Base-by-base conservation (phyloP, 2,797 vertebrate genomes). In the Etheostoma nigrum region DNA sequence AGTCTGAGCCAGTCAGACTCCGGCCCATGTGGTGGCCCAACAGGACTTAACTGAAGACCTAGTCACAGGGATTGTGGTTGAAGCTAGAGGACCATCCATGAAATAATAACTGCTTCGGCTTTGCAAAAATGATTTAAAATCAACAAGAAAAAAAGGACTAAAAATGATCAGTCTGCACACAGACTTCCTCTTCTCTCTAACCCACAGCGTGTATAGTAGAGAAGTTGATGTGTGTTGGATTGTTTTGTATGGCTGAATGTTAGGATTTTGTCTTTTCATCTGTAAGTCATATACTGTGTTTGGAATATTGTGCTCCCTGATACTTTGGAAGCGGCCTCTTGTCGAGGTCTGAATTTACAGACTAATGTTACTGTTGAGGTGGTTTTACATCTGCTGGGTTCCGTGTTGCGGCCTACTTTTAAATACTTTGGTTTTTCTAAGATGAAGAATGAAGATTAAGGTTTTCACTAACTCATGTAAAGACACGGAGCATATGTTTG, bases 351-450 rank as follows among this genome's bases (percentile, higher is more conserved):
- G 68, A 90, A 85, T 87, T 93, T 87, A 87, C 89, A 92, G 91
- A 88, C 88, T 92, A 88, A 89, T 91, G 93, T 95, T 94, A 94
- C 92, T 94, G 93, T 93, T 93, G 92, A 95, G 95, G 94, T 96
- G 95, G 95, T 95, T 96, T 95, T 95, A 95, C 95, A 95, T 95
- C 95, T 95, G 94, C 93, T 94, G 94, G 93, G 94, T 94, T 94
- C 91, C 91, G 93, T 93, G 92, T 94, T 82, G 91, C 87, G 89
- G 91, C 90, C 90, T 91, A 91, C 89, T 95, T 95, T 94, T 91
- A 94, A 93, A 91, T 86, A 85, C 87, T 91, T 88, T 90, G 74
- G 88, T 93, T 94, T 94, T 94, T 91, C 85, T 92, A 93, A 92
- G 83, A 87, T 88, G 81, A 92, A 91, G 60, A 86, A 84, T 85